Evolutionary conservation across 2,888 invertebrate species (phyloP).

Genomic region (Volucella zonaria): DNA sequence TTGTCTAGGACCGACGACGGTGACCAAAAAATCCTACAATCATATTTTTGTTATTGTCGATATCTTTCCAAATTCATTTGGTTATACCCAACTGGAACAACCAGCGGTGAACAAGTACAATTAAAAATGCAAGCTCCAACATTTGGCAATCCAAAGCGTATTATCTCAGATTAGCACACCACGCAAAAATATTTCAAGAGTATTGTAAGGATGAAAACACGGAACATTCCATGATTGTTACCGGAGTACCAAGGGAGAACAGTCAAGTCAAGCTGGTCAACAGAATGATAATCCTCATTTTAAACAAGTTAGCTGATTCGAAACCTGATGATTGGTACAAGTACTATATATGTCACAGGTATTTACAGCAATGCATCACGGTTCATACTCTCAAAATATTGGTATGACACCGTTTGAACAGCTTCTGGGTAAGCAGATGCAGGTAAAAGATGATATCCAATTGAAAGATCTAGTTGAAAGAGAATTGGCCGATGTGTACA

Average conservation of each 20-base stretch:
- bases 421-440: too few species aligned
- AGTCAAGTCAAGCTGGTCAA: not conserved
- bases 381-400: too few species aligned
- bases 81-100: constrained; percentile 77
- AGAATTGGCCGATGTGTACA: too few species aligned
- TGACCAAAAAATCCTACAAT: constrained; percentile 77
- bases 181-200: not conserved
- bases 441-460: too few species aligned
- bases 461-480: too few species aligned
- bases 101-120: too few species aligned
- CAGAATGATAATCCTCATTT: not conserved
- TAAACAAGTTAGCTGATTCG: not conserved
- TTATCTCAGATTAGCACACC: not conserved
- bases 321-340: not conserved
- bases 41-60: constrained; percentile 78
- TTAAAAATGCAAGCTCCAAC: too few species aligned
- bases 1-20: constrained; percentile 74
- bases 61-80: constrained; percentile 78
- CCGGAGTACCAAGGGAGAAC: not conserved
- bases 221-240: not conserved
- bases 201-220: not conserved
- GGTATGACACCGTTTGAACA: too few species aligned
- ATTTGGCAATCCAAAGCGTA: constrained; percentile 68
- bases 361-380: too few species aligned
- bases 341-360: not conserved